Evolutionary conservation across 2,888 invertebrate genomes (phyloP).

Genomic region (Rhopalosiphum nymphaeae): DNA sequence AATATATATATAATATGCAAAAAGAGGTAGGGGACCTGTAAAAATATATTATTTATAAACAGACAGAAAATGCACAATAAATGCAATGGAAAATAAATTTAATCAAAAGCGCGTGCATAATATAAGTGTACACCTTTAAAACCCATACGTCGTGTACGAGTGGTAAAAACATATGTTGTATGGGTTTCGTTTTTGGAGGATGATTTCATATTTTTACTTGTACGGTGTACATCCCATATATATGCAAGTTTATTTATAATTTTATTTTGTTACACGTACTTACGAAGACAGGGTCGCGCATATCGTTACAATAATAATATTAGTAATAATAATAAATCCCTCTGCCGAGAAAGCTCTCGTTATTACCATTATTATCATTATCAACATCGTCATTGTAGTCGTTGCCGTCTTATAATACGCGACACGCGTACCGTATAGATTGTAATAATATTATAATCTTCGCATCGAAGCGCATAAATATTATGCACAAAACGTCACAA

Average conservation of each 20-base stretch:
- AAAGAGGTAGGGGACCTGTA: neutral
- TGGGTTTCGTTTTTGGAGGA: neutral
- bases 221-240: neutral
- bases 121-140: neutral
- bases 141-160: neutral
- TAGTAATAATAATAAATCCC: neutral
- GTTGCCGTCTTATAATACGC: neutral
- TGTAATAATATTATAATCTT: slow-evolving; percentile 12
- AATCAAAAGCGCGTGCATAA: neutral
- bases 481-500: slow-evolving; percentile 34
- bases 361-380: neutral
- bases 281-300: neutral
- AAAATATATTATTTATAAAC: neutral
- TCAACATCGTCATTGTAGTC: neutral
- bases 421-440: neutral
- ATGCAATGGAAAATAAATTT: neutral
- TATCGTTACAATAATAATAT: neutral
- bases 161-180: neutral
- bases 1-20: neutral
- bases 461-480: neutral
- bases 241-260: neutral
- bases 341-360: neutral
- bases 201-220: neutral
- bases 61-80: neutral
- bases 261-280: neutral